Base-by-base conservation (phyloP, 92 coral and sea anemone genomes). In the Zoanthus gigantus region DNA sequence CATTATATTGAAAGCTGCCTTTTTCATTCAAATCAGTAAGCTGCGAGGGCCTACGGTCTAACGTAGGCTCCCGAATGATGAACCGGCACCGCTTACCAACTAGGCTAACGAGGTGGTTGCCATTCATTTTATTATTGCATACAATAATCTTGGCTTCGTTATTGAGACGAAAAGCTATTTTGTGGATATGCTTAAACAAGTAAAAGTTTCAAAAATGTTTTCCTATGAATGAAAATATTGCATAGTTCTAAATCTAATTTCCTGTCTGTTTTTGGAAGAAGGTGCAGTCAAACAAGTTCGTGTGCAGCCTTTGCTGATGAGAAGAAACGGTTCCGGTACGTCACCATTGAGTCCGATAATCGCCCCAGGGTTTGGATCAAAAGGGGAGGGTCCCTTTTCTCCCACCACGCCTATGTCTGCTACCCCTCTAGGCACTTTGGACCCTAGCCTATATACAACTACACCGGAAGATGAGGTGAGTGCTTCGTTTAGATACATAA, bases 371-470 rank as follows among this genome's bases (percentile, higher is more conserved):
- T 71, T 58, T 15, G 32, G 54, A 14, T 47, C 57, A 46, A 23
- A 7, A 60, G 83, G 57, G 16, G 77, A 83, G 50, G 47, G 77
- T 9, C 92, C 85, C 17, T 77, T 88, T 47, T 73, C 94, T 11
- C 94, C 96, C 10, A 79, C 88, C 44, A 89, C 96, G 52, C 92
- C 94, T 28, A 54, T 90, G 74, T 85, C 90, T 68, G 87, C 89
- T 32, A 91, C 89, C 14, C 93, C 91, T 29, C 89, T 94, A 31
- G 96, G 96, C 0, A 88, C 86, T 68, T 92, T 94, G 74, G 96
- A 94, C 73, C 95, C 98, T 17, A 87, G 91, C 72, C 60, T 92
- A 14, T 92, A 94, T 81, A 82, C 92, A 32, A 90, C 88, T 61
- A 91, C 79, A 15, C 86, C 92, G 0, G 89, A 75, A 45, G 45